These are phyloP conservation scores for Miniopterus natalensis DNA, from an alignment of 2,113 vertebrate species.

Conservation along the genomic window DNA sequence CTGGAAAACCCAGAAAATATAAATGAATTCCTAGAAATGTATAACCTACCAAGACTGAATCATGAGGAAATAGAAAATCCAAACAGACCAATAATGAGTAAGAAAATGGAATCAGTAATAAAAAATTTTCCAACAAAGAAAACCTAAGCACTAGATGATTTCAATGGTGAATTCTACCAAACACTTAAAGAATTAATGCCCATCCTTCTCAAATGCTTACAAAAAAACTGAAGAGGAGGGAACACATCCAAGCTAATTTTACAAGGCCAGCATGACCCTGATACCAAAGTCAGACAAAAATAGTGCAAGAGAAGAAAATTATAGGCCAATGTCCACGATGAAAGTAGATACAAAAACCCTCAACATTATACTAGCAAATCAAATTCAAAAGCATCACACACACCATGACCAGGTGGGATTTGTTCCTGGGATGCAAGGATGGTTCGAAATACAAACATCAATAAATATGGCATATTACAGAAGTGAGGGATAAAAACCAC, in stretches of 20 bases:
- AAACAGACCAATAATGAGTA: not conserved
- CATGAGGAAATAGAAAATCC: not conserved
- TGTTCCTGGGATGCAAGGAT: not conserved
- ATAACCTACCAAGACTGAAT: not conserved
- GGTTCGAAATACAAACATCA: constrained; percentile 9
- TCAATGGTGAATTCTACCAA: not conserved
- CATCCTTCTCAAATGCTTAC: not conserved
- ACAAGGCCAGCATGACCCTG: not conserved
- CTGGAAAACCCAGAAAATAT: not conserved
- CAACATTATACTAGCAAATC: not conserved
- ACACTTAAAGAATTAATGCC: not conserved
- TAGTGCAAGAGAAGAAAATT: not conserved
- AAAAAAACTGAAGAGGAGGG: not conserved
- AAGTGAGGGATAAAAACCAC: not conserved
- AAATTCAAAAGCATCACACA: constrained; percentile 1
- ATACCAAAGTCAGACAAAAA: not conserved
- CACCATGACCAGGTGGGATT: not conserved
- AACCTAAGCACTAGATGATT: not conserved
- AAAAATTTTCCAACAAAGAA: not conserved
- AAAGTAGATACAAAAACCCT: not conserved
- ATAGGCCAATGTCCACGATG: not conserved
- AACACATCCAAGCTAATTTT: constrained; percentile 8
- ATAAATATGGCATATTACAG: not conserved
- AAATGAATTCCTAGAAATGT: not conserved
- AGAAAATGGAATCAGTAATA: not conserved